These are phyloP conservation scores for Gnathonemus echidnorhynchus DNA, from an alignment of 2,113 vertebrate genomes.

Conservation along the genomic window DNA sequence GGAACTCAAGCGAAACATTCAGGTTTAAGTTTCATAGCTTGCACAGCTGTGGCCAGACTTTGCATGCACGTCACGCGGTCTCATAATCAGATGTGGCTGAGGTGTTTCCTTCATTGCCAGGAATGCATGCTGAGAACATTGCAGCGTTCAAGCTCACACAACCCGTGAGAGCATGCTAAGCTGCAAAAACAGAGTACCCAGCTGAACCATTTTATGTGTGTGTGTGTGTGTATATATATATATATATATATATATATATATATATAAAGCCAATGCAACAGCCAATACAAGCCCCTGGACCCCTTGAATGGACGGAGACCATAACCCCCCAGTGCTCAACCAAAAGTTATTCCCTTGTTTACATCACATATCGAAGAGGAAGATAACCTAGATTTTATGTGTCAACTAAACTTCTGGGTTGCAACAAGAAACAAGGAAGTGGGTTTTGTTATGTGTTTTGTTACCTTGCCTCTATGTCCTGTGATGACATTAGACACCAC, in stretches of 20 bases:
- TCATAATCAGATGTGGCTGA: slow-evolving; percentile 5
- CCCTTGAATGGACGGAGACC: not conserved
- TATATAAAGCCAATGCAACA: not conserved
- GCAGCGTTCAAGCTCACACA: not conserved
- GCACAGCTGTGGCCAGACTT: slow-evolving; percentile 10
- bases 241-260: not conserved
- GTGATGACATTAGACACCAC: not conserved
- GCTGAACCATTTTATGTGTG: not conserved
- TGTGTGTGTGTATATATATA: not conserved
- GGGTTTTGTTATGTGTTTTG: not conserved
- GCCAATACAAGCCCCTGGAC: not conserved
- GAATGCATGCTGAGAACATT: not conserved
- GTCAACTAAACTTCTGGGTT: not conserved
- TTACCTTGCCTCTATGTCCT: not conserved
- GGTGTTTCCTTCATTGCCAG: slow-evolving; percentile 5
- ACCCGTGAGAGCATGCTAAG: not conserved
- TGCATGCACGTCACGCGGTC: slow-evolving; percentile 8
- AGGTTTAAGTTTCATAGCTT: slow-evolving; percentile 10
- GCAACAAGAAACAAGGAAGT: not conserved
- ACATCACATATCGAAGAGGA: not conserved
- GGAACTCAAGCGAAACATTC: slow-evolving; percentile 1
- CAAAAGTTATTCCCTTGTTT: not conserved
- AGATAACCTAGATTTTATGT: not conserved
- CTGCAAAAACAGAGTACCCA: not conserved
- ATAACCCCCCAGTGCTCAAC: not conserved